phyloP scores from a whole-genome alignment of 2,113 vertebrate species.

The Pluvialis apricaria region DNA sequence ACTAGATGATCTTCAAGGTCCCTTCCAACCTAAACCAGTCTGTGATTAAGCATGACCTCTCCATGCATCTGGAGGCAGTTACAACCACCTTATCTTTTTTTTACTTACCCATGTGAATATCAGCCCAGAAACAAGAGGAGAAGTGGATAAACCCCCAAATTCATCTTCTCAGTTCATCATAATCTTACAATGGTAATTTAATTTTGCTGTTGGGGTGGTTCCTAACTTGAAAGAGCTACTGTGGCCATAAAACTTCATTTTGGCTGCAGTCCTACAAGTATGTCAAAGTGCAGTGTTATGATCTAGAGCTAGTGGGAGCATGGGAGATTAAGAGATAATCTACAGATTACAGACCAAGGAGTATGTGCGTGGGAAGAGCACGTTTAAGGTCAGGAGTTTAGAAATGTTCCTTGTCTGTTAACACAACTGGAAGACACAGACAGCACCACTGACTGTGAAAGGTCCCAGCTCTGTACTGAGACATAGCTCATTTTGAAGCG shows the following conservation, averaged over 20 bases:
- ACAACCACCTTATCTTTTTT: not conserved
- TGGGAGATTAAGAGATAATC: not conserved
- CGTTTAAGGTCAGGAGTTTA: not conserved
- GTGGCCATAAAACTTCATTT: not conserved
- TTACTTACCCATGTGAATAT: not conserved
- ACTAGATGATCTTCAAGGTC: too few species aligned
- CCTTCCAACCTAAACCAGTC: too few species aligned
- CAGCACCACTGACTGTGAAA: not conserved
- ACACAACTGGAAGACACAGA: not conserved
- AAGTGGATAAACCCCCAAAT: not conserved
- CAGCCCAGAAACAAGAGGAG: not conserved
- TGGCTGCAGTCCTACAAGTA: not conserved
- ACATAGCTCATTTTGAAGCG: not conserved
- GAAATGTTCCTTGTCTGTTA: not conserved
- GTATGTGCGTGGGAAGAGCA: not conserved
- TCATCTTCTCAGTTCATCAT: not conserved
- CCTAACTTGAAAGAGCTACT: not conserved
- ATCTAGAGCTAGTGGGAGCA: not conserved
- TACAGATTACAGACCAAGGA: not conserved
- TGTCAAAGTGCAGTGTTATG: not conserved
- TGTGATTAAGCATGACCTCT: not conserved
- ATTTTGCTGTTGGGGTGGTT: not conserved
- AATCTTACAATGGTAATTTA: not conserved
- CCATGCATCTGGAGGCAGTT: not conserved
- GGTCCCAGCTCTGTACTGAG: not conserved